phyloP scores from a whole-genome alignment of 1,140 invertebrate species.

The Drosophila pachea region DNA sequence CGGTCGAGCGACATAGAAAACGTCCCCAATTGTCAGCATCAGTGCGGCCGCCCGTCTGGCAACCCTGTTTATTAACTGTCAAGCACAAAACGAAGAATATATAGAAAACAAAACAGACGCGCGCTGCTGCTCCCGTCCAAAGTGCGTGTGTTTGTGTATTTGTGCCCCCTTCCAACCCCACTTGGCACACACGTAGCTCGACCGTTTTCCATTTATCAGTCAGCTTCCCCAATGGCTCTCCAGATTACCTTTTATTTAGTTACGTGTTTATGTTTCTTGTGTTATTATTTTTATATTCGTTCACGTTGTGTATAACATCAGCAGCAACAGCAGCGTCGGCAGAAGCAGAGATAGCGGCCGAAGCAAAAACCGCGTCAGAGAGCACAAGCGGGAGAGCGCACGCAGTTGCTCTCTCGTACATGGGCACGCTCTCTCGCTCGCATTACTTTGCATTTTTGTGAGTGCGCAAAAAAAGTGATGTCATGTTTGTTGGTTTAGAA shows the following conservation, averaged over 20 bases:
- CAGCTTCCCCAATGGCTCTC: constrained; percentile 55
- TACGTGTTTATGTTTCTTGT: constrained; percentile 73
- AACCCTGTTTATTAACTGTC: constrained; percentile 49
- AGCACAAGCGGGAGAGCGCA: neutral
- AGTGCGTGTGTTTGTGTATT: constrained; percentile 2
- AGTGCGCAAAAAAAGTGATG: constrained; percentile 75
- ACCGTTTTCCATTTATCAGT: constrained; percentile 56
- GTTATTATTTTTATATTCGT: constrained; percentile 72
- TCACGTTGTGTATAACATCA: constrained; percentile 25
- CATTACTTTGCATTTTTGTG: constrained; percentile 68
- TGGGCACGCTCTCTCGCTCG: constrained; percentile 2
- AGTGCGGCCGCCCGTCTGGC: constrained; percentile 35
- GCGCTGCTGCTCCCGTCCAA: constrained; percentile 31
- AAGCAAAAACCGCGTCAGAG: no score
- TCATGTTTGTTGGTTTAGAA: constrained; percentile 70
- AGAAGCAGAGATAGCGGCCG: constrained; percentile 12
- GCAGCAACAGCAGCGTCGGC: constrained; percentile 24
- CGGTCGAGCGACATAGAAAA: neutral
- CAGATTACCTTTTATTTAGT: constrained; percentile 65
- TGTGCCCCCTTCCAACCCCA: neutral
- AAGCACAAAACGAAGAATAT: constrained; percentile 10
- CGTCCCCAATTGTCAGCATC: constrained; percentile 47
- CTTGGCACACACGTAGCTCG: neutral
- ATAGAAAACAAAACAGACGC: constrained; percentile 15
- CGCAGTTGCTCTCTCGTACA: constrained; percentile 3